Evolutionary conservation across 2,888 invertebrate species (phyloP).

Genomic region (Amblyjoppa fuscipennis): DNA sequence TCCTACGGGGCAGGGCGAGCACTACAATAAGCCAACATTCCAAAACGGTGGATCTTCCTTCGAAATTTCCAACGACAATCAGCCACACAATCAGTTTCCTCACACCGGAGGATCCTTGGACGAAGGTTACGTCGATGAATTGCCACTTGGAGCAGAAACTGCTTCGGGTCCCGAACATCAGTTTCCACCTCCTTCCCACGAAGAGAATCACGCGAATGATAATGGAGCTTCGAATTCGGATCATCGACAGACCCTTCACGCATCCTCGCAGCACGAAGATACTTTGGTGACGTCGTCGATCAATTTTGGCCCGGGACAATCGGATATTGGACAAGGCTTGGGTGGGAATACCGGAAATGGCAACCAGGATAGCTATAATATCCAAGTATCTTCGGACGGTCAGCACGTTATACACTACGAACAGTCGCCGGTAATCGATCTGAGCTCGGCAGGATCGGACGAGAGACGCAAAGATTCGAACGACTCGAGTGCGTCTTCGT

Average conservation of each 20-base stretch:
- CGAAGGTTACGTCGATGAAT: slow-evolving; percentile 72
- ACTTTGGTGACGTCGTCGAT: slow-evolving; percentile 28
- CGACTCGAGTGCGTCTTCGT: slow-evolving; percentile 65
- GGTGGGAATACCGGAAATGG: slow-evolving; percentile 38
- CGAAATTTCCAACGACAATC: slow-evolving; percentile 11
- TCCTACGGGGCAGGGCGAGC: neutral
- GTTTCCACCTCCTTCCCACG: slow-evolving; percentile 28
- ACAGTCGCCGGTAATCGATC: slow-evolving; percentile 90
- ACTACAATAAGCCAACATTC: neutral
- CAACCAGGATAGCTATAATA: slow-evolving; percentile 45
- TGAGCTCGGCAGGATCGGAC: slow-evolving; percentile 80
- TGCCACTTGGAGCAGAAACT: slow-evolving; percentile 76
- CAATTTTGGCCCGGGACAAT: neutral
- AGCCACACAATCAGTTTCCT: slow-evolving; percentile 20
- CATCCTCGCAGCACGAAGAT: slow-evolving; percentile 49
- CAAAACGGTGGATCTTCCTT: slow-evolving; percentile 27
- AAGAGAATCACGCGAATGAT: slow-evolving; percentile 39
- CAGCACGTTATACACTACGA: slow-evolving; percentile 87
- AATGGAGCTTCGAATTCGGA: slow-evolving; percentile 49
- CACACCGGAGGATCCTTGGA: slow-evolving; percentile 27
- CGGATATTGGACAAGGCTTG: slow-evolving; percentile 22
- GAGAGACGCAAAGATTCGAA: slow-evolving; percentile 58
- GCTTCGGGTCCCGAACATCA: slow-evolving; percentile 52
- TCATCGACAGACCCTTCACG: slow-evolving; percentile 44
- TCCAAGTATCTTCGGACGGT: slow-evolving; percentile 67